A percentile compares a stretch with the other conserved stretches of the same genome.
These are phyloP conservation scores for Lucilia cuprina DNA, from an alignment of 1,140 invertebrate species.

Conservation along the genomic window DNA sequence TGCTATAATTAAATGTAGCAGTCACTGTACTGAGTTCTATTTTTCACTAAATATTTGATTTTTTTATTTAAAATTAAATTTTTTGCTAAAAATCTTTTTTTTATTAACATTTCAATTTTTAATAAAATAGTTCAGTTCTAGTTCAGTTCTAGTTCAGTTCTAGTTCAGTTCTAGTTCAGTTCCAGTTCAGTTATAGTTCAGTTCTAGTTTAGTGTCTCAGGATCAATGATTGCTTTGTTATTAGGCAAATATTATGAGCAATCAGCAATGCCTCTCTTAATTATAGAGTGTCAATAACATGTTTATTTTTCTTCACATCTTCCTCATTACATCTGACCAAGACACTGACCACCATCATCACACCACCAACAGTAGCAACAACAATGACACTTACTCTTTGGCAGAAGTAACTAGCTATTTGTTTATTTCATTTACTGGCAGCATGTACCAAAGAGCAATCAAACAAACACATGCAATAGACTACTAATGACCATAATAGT, in stretches of 20 bases:
- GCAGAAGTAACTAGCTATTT: neutral
- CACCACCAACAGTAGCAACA: neutral
- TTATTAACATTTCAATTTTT: too few species aligned
- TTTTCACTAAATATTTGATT: too few species aligned
- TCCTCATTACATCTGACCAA: slow-evolving; percentile 20
- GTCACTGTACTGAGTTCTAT: too few species aligned
- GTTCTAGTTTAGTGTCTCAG: too few species aligned
- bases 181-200: too few species aligned
- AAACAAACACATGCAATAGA: neutral
- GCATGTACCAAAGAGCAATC: neutral
- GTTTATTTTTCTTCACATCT: neutral
- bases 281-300: neutral
- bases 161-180: too few species aligned
- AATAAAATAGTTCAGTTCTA: too few species aligned
- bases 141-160: too few species aligned
- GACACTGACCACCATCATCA: slow-evolving; percentile 17
- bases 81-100: too few species aligned
- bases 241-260: neutral
- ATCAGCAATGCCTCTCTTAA: neutral
- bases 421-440: neutral
- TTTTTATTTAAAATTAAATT: too few species aligned
- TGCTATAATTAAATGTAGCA: too few species aligned
- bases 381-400: neutral
- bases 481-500: neutral
- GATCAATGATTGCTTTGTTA: too few species aligned